Evolutionary conservation across 2,113 vertebrate genomes (phyloP), one percentile per base, ranked within the genome.

Genomic region (Synodontis membranacea): DNA sequence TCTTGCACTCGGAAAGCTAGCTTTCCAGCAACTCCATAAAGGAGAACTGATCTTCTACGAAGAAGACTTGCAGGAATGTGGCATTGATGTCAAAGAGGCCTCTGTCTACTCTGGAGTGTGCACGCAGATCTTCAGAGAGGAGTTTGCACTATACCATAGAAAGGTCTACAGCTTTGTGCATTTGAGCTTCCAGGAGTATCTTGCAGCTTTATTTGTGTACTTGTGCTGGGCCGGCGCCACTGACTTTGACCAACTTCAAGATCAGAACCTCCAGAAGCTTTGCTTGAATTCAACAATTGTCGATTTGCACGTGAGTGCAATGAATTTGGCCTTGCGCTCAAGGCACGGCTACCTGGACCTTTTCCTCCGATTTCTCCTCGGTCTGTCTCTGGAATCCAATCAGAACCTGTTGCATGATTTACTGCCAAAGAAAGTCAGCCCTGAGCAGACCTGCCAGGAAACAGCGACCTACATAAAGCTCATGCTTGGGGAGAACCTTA

Each of bases 171-270:
- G 83, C 79, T 88, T 85, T 19, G 83, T 88, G 66, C 87, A 88
- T 76, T 60, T 88, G 78, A 88, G 83, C 80, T 88, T 88, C 56
- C 87, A 88, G 80, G 87, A 88, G 37, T 88, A 85, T 44, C 78
- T 88, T n/a, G 83, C 87, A 19, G 87, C 87, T 62, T 82, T 88
- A 42, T 88, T 88, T 66, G 78, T 85, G 12, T 72, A 88, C 66
- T 17, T 88, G 5, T 60, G 58, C 34, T 88, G 83, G 87, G n/a
- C 84, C 11, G 62, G 37, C 15, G 21, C 17, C 68, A 81, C 25
- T 46, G 72, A 85, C 44, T 14, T 28, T n/a, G 2, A 10, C 54
- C 76, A 81, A 8, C 9, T 48, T 81, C 4, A 75, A 44, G 12
- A 42, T 60, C 44, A 62, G 25, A 56, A 52, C 7, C 52, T 76